Percentiles rank a stretch among this genome's conserved stretches.
Evolutionary conservation across 2,888 invertebrate species (phyloP).

Genomic region (Ennomos erosarius): DNA sequence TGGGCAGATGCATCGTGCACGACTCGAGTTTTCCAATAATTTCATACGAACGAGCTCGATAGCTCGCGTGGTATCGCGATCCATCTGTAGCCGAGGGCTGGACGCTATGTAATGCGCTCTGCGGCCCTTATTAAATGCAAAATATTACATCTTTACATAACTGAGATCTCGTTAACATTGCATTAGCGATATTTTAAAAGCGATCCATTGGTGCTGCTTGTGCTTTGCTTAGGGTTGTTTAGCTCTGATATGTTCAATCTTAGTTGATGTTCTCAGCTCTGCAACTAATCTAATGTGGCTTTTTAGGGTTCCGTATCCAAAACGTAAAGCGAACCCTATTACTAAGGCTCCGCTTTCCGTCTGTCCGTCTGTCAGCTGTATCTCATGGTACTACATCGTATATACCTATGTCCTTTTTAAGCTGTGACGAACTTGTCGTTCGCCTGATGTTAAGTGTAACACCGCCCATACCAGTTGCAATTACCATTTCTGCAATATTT

Average conservation of each 20-base stretch:
- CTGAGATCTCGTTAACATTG: constrained; percentile 76
- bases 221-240: constrained; percentile 42
- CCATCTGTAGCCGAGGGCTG: constrained; percentile 78
- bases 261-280: not conserved
- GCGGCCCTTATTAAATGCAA: constrained; percentile 80
- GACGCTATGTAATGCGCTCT: constrained; percentile 56
- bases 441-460: no score
- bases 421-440: no score
- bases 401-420: no score
- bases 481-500: constrained; percentile 7
- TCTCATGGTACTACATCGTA: no score
- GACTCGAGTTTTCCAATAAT: constrained; percentile 82
- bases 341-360: no score
- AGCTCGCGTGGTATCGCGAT: constrained; percentile 63
- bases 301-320: no score
- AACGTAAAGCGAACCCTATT: no score
- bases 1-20: constrained; percentile 78
- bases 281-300: no score
- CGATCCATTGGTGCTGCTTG: constrained; percentile 56
- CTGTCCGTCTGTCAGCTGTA: no score
- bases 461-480: not conserved
- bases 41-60: constrained; percentile 75
- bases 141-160: constrained; percentile 70
- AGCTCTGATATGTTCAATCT: constrained; percentile 8
- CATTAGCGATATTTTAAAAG: constrained; percentile 75